Percentiles rank a stretch among this genome's conserved stretches.
phyloP scores from a whole-genome alignment of 2,797 vertebrate species.

The Pitangus sulphuratus region DNA sequence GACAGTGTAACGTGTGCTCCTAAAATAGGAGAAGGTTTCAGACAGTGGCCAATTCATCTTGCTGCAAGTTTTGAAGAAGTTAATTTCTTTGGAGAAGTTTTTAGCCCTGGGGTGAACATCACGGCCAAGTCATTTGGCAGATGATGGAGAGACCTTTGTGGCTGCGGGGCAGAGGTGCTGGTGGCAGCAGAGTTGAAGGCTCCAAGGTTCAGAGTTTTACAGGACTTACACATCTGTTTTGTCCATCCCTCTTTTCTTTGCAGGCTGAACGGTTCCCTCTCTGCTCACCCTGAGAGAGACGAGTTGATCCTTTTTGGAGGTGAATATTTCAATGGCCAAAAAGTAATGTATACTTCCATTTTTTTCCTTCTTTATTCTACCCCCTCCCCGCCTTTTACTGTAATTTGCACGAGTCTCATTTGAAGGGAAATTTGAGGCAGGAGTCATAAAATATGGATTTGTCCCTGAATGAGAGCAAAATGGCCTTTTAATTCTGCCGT shows the following conservation, averaged over 20 bases:
- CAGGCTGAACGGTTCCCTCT: constrained; percentile 90
- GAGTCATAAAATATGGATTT: constrained; percentile 29
- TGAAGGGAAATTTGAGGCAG: constrained; percentile 5
- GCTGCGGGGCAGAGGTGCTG: neutral
- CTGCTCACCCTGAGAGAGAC: constrained; percentile 90
- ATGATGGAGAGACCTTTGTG: constrained; percentile 33
- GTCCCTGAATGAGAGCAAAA: constrained; percentile 51
- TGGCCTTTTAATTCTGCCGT: constrained; percentile 33
- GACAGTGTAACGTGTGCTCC: constrained; percentile 15
- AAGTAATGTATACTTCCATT: constrained; percentile 82
- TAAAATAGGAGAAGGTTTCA: constrained; percentile 63
- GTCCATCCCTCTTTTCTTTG: neutral
- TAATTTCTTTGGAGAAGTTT: constrained; percentile 45
- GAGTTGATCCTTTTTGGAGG: constrained; percentile 96
- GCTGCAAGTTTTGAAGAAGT: neutral
- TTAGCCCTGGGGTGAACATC: constrained; percentile 18
- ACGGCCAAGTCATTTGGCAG: neutral
- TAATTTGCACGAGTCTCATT: constrained; percentile 40
- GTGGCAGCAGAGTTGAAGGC: neutral
- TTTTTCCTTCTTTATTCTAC: constrained; percentile 28
- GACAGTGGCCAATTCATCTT: constrained; percentile 26
- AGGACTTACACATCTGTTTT: neutral
- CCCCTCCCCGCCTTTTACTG: neutral
- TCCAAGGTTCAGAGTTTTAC: neutral
- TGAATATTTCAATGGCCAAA: constrained; percentile 97